These are phyloP conservation scores for Pangasianodon gigas DNA, from an alignment of 2,113 vertebrate genomes.

Conservation along the genomic window DNA sequence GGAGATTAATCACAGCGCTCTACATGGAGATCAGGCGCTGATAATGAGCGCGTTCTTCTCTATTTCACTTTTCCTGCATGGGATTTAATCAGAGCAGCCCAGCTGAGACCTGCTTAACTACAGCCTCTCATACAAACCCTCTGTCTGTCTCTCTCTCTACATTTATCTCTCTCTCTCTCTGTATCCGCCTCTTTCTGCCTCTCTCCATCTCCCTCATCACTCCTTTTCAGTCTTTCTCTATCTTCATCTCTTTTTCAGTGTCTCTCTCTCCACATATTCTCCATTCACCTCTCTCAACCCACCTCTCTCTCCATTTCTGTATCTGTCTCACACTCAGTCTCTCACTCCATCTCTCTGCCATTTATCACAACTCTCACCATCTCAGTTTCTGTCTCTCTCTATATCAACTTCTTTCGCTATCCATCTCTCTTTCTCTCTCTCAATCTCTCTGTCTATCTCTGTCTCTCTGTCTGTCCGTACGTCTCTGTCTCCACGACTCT, in stretches of 20 bases:
- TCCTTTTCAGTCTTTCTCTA: neutral
- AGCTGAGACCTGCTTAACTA: slow-evolving; percentile 33
- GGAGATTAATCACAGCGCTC: slow-evolving; percentile 25
- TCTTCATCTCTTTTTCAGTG: neutral
- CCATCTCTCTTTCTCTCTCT: neutral
- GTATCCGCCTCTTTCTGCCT: neutral
- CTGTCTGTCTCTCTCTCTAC: neutral
- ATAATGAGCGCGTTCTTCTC: slow-evolving; percentile 22
- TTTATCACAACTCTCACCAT: too few relatives aligned
- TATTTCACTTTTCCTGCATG: slow-evolving; percentile 33
- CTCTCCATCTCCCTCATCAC: neutral
- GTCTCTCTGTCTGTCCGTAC: too few relatives aligned
- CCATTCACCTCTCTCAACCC: too few relatives aligned
- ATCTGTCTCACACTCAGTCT: neutral
- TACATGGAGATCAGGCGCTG: slow-evolving; percentile 18
- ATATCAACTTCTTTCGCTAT: neutral
- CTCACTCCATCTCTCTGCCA: neutral
- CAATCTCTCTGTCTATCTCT: neutral
- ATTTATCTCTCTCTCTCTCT: neutral
- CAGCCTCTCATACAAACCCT: neutral
- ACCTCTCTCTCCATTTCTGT: neutral
- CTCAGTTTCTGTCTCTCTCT: neutral
- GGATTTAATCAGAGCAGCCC: slow-evolving; percentile 42
- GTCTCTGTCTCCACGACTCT: neutral
- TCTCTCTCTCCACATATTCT: neutral